A percentile compares a stretch with the other conserved stretches of the same genome.
These are phyloP conservation scores for Malacosoma neustria DNA, from an alignment of 2,888 invertebrate species.

Conservation along the genomic window DNA sequence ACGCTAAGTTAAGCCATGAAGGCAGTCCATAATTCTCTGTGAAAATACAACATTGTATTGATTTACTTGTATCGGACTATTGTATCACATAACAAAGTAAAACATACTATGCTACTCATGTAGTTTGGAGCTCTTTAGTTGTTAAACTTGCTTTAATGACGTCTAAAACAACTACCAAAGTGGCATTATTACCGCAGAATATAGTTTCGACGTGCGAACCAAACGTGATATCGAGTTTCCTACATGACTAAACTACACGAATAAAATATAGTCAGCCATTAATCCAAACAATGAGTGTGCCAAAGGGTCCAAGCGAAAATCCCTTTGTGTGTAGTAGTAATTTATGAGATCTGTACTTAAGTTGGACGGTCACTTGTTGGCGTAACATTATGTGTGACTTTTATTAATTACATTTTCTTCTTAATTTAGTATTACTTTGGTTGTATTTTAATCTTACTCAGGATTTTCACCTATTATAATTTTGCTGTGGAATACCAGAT, in stretches of 20 bases:
- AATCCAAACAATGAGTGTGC: background rate
- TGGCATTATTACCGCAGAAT: background rate
- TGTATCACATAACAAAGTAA: too few relatives aligned
- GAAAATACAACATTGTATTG: too few relatives aligned
- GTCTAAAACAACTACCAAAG: background rate
- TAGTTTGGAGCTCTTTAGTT: too few relatives aligned
- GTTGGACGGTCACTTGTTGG: background rate
- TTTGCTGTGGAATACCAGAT: too few relatives aligned
- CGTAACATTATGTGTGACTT: background rate
- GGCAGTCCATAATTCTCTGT: too few relatives aligned
- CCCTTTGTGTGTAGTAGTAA: background rate
- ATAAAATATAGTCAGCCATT: background rate
- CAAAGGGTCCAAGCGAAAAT: background rate
- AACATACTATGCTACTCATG: too few relatives aligned
- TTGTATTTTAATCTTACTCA: too few relatives aligned
- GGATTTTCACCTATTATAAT: too few relatives aligned
- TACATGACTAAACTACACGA: background rate
- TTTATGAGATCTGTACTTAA: background rate
- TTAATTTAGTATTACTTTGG: too few relatives aligned
- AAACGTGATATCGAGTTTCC: background rate
- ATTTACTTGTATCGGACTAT: too few relatives aligned
- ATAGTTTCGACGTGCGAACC: background rate
- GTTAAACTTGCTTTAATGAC: too few relatives aligned
- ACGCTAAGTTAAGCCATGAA: too few relatives aligned
- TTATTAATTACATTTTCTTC: background rate